Percentiles rank a stretch among this genome's conserved stretches.
phyloP scores from a whole-genome alignment of 2,797 vertebrate species.

The Chelmon rostratus region DNA sequence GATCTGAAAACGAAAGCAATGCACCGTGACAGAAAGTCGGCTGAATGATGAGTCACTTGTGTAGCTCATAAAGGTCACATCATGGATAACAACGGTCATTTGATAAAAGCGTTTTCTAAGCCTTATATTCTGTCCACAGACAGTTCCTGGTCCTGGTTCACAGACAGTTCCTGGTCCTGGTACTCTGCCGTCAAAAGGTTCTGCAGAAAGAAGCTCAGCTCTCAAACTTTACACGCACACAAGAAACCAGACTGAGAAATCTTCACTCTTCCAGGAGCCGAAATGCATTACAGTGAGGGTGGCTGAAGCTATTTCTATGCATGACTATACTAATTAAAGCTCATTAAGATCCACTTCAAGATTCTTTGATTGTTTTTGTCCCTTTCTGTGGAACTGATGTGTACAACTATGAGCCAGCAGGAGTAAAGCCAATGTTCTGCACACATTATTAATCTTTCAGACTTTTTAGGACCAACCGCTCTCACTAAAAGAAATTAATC shows the following conservation, averaged over 20 bases:
- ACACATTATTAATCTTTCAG: background rate
- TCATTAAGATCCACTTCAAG: background rate
- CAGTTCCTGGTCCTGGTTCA: too few relatives aligned
- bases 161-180: too few relatives aligned
- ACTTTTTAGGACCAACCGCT: background rate
- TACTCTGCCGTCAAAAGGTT: background rate
- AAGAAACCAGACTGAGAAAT: background rate
- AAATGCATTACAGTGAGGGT: background rate
- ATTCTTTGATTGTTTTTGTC: constrained; percentile 2
- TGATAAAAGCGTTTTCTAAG: constrained; percentile 1
- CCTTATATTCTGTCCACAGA: background rate
- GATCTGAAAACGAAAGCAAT: constrained; percentile 24
- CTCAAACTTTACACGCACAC: constrained; percentile 2
- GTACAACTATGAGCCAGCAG: background rate
- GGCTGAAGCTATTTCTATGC: background rate
- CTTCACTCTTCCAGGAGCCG: background rate
- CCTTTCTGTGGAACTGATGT: background rate
- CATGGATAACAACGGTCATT: constrained; percentile 19
- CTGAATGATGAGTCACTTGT: constrained; percentile 21
- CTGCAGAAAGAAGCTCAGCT: background rate
- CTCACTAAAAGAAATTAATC: background rate
- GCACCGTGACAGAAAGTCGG: background rate
- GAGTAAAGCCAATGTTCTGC: background rate
- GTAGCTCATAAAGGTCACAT: constrained; percentile 31
- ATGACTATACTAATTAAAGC: background rate